Evolutionary conservation across 2,797 vertebrate species (phyloP).

Genomic region (Thalassophryne amazonica): DNA sequence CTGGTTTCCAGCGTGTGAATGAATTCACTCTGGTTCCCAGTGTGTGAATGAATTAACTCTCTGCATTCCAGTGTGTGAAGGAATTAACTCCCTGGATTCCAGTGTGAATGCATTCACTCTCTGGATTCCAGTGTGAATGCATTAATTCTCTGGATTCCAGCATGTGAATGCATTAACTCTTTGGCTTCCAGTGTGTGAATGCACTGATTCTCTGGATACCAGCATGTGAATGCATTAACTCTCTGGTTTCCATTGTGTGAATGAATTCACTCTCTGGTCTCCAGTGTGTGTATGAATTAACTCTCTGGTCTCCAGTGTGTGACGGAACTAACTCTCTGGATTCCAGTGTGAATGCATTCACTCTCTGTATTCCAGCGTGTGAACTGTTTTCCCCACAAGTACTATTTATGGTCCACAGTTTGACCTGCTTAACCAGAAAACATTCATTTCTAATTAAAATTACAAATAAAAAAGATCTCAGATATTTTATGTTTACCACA

Average conservation of each 20-base stretch:
- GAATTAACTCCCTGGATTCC: no score
- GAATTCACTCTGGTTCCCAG: no score
- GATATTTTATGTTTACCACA: conserved; percentile 22
- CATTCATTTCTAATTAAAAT: conserved; percentile 17
- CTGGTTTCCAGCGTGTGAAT: no score
- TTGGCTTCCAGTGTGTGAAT: no score
- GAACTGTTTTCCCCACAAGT: conserved; percentile 43
- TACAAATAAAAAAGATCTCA: neutral
- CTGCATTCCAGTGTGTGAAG: no score
- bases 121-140: no score
- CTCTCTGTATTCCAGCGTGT: conserved; percentile 22
- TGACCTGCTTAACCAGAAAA: conserved; percentile 42
- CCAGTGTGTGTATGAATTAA: no score
- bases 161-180: no score
- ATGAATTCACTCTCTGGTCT: conserved; percentile 27
- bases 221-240: conserved; percentile 23
- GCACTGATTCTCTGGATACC: no score
- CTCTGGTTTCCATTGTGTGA: conserved; percentile 30
- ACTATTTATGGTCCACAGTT: conserved; percentile 34
- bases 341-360: conserved; percentile 20
- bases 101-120: no score
- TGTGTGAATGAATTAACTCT: no score
- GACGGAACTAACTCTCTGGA: conserved; percentile 34
- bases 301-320: conserved; percentile 30
- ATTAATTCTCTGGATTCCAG: no score